phyloP scores from a whole-genome alignment of 30 jellyfish, hydroid and myxozoan genomes.

The Hydractinia symbiolongicarpus region DNA sequence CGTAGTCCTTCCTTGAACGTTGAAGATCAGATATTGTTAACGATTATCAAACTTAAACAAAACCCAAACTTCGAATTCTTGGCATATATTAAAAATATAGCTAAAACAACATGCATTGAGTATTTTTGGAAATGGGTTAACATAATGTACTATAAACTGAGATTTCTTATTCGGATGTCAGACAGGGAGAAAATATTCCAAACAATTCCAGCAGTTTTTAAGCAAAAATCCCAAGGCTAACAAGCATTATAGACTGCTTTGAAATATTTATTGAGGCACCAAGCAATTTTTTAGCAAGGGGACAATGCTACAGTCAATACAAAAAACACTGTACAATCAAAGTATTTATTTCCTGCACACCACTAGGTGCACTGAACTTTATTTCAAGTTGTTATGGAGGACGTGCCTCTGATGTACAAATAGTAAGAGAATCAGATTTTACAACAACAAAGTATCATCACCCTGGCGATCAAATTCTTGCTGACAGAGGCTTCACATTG shows the following conservation, averaged over 20 bases:
- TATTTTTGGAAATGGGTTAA: conserved; percentile 30
- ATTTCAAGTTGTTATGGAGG: conserved; percentile 52
- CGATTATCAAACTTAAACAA: conserved; percentile 12
- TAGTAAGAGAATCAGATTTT: conserved; percentile 42
- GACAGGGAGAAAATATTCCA: conserved; percentile 27
- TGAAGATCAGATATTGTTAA: conserved; percentile 16
- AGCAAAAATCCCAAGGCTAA: conserved; percentile 41
- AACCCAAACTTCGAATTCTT: conserved; percentile 8
- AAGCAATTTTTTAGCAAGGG: conserved; percentile 35
- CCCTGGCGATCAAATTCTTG: conserved; percentile 43
- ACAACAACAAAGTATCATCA: conserved; percentile 18
- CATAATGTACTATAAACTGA: conserved; percentile 30
- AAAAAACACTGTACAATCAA: conserved; percentile 46
- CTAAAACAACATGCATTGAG: conserved; percentile 10
- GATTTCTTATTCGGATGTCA: conserved; percentile 29
- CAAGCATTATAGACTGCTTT: conserved; percentile 52
- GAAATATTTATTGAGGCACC: conserved; percentile 61
- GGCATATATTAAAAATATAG: neutral
- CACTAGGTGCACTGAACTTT: conserved; percentile 47
- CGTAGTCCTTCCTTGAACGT: neutral
- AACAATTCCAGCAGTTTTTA: conserved; percentile 42
- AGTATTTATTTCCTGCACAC: conserved; percentile 38
- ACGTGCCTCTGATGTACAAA: conserved; percentile 38
- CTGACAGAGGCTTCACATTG: conserved; percentile 41
- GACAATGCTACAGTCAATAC: conserved; percentile 33